Evolutionary conservation across 2,797 vertebrate species (phyloP).

Genomic region (Pachyuromys duprasi): DNA sequence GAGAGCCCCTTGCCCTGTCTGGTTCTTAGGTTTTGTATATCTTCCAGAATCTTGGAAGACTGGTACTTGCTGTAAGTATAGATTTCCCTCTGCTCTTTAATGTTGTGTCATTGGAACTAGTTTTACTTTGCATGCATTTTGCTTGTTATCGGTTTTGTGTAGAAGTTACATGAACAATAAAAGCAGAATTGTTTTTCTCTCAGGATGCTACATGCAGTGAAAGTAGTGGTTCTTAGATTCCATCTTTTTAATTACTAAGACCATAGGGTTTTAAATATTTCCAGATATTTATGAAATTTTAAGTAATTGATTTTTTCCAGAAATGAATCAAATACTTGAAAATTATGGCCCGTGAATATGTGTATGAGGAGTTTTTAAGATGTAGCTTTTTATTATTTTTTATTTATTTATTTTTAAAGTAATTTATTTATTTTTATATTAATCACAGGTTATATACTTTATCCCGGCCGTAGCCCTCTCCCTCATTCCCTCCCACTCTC

Average conservation of each 20-base stretch:
- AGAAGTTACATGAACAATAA: constrained; percentile 46
- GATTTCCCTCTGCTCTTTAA: neutral
- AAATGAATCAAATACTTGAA: constrained; percentile 34
- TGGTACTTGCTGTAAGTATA: constrained; percentile 23
- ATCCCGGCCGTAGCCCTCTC: too few species aligned
- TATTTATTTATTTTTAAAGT: too few species aligned
- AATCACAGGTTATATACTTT: too few species aligned
- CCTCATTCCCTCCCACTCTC: too few species aligned
- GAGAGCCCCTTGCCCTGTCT: constrained; percentile 29
- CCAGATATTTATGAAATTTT: constrained; percentile 17
- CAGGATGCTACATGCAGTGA: neutral
- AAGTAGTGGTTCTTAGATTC: neutral
- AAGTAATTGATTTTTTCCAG: neutral
- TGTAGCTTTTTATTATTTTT: neutral
- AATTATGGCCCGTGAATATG: neutral
- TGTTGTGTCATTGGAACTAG: constrained; percentile 38
- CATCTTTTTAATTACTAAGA: constrained; percentile 26
- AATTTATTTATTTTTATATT: too few species aligned
- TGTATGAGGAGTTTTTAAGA: constrained; percentile 32
- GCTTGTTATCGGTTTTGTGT: constrained; percentile 22
- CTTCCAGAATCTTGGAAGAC: constrained; percentile 51
- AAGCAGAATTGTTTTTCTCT: constrained; percentile 4
- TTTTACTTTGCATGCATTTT: constrained; percentile 34
- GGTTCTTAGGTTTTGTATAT: constrained; percentile 14
- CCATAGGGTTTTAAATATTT: neutral